These are phyloP conservation scores for Gasteruption jaculator DNA, from an alignment of 2,888 invertebrate species.

Conservation along the genomic window DNA sequence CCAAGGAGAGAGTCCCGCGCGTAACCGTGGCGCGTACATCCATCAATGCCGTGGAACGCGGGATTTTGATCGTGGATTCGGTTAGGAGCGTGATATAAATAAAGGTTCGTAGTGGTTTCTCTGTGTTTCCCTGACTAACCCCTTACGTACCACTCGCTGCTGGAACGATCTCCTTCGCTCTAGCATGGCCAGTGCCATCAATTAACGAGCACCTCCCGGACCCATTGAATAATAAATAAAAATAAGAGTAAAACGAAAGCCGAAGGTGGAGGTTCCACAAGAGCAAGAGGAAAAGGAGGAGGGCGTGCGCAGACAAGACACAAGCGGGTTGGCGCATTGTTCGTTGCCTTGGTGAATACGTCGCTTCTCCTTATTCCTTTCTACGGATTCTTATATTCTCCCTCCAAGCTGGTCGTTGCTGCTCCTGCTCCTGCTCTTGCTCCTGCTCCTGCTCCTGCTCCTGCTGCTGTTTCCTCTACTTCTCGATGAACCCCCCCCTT, in stretches of 20 bases:
- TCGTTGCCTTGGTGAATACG: conserved; percentile 26
- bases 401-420: conserved; percentile 6
- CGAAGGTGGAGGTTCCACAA: conserved; percentile 17
- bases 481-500: conserved; percentile 8
- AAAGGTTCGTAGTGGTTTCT: conserved; percentile 33
- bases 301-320: conserved; percentile 11
- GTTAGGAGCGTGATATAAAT: conserved; percentile 45
- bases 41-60: conserved; percentile 47
- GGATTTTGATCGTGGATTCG: conserved; percentile 49
- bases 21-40: conserved; percentile 31
- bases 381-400: conserved; percentile 7
- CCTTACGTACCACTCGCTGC: conserved; percentile 2
- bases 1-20: conserved; percentile 28
- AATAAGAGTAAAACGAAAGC: conserved; percentile 30
- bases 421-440: conserved; percentile 10
- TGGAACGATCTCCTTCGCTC: conserved; percentile 21
- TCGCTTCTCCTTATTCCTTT: conserved; percentile 13
- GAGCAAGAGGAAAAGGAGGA: conserved; percentile 16
- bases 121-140: conserved; percentile 9
- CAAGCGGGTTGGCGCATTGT: conserved; percentile 35
- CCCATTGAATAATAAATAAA: conserved; percentile 49
- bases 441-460: conserved; percentile 11
- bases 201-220: conserved; percentile 47
- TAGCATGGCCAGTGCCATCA: conserved; percentile 42
- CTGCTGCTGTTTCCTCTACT: conserved; percentile 14